phyloP scores from a whole-genome alignment of 2,113 vertebrate genomes.

The Alethe diademata region DNA sequence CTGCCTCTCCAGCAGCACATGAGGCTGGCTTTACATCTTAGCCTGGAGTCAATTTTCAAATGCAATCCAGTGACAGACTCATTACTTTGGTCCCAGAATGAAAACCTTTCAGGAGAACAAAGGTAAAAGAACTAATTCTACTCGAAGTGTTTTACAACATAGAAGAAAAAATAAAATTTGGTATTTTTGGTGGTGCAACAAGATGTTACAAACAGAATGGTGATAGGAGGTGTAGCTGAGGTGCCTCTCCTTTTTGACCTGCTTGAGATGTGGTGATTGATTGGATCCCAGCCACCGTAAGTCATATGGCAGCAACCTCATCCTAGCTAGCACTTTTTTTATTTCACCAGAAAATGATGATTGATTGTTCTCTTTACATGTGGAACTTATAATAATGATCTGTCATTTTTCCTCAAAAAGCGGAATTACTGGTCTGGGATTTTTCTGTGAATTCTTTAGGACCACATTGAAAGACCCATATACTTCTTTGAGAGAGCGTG shows the following conservation, averaged over 20 bases:
- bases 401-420: not conserved
- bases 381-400: not conserved
- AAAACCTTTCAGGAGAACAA: not conserved
- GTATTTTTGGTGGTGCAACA: not conserved
- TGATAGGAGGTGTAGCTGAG: not conserved
- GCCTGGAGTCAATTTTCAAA: not conserved
- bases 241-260: not conserved
- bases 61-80: not conserved
- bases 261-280: not conserved
- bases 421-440: not conserved
- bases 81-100: not conserved
- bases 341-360: not conserved
- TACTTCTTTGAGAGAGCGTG: not conserved
- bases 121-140: not conserved
- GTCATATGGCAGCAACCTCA: not conserved
- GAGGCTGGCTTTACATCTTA: not conserved
- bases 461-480: not conserved
- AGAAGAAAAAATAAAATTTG: not conserved
- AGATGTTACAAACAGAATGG: not conserved
- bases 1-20: not conserved
- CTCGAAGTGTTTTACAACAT: not conserved
- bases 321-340: not conserved
- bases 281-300: not conserved
- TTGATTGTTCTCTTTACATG: not conserved
- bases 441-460: not conserved